phyloP scores from a whole-genome alignment of 2,888 invertebrate genomes.

The Ormyrus labotus region DNA sequence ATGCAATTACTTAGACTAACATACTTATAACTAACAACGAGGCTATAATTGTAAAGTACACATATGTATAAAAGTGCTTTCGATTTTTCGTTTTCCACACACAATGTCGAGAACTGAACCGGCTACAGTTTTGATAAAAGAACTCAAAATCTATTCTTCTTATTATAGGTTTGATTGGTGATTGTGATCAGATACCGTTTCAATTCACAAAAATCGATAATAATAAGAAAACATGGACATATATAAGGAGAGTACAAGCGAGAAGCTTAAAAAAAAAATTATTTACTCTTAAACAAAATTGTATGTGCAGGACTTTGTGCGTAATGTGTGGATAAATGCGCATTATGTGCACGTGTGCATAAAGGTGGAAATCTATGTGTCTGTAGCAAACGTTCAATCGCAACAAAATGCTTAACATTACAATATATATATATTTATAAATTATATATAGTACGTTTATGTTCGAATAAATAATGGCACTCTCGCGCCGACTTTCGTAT shows the following conservation, averaged over 20 bases:
- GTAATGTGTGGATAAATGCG: not conserved
- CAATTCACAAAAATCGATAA: not conserved
- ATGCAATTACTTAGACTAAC: slow-evolving; percentile 37
- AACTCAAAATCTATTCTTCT: too few relatives aligned
- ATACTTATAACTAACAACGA: slow-evolving; percentile 48
- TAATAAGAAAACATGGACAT: not conserved
- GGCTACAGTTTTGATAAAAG: too few relatives aligned
- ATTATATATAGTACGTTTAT: slow-evolving; percentile 41
- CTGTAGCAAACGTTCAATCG: slow-evolving; percentile 9
- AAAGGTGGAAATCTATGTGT: not conserved
- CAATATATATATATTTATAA: slow-evolving; percentile 43
- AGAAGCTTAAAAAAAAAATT: not conserved
- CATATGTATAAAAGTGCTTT: slow-evolving; percentile 30
- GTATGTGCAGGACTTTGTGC: not conserved
- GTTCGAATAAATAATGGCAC: slow-evolving; percentile 52
- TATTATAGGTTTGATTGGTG: too few relatives aligned
- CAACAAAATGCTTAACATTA: slow-evolving; percentile 33
- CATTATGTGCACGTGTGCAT: too few relatives aligned
- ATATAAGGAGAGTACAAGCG: slow-evolving; percentile 6
- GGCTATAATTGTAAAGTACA: slow-evolving; percentile 39
- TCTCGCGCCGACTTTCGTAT: slow-evolving; percentile 44
- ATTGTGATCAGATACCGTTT: not conserved
- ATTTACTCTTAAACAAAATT: slow-evolving; percentile 17
- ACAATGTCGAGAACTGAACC: slow-evolving; percentile 1
- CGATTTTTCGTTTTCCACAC: slow-evolving; percentile 12